Percentiles rank a stretch among this genome's conserved stretches.
These are phyloP conservation scores for Apostichopus californicus DNA, from an alignment of 35 echinoderm and acorn worm species.

Conservation along the genomic window DNA sequence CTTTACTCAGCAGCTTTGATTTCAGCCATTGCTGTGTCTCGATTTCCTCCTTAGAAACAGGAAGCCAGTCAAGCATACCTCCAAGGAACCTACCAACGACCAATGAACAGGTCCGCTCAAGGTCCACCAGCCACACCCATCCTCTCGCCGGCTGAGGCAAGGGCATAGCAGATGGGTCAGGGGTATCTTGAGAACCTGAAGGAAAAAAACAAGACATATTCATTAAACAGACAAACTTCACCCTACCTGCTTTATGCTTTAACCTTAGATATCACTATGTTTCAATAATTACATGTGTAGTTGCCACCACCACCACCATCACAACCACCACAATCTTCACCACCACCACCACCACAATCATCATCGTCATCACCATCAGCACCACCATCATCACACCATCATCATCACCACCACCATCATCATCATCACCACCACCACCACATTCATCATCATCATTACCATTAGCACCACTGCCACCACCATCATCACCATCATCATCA, in stretches of 20 bases:
- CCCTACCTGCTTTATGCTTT: no score
- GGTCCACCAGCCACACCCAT: conserved; percentile 98
- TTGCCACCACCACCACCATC: no score
- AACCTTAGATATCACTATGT: no score
- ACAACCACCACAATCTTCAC: no score
- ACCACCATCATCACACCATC: neutral
- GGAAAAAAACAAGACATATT: neutral
- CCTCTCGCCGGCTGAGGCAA: conserved; percentile 85
- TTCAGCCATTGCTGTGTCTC: conserved; percentile 84
- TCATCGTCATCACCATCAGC: neutral
- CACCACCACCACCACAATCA: no score
- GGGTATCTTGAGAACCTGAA: conserved; percentile 65
- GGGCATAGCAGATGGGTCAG: conserved; percentile 88
- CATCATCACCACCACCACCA: no score
- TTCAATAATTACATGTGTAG: no score
- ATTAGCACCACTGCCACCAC: no score
- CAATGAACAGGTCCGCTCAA: conserved; percentile 85
- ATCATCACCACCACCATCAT: no score
- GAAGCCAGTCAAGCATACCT: conserved; percentile 93
- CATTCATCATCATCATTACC: no score
- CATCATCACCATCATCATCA: no score
- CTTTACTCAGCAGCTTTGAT: conserved; percentile 72
- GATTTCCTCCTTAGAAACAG: conserved; percentile 84
- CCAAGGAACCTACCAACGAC: conserved; percentile 93
- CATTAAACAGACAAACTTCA: no score